Percentiles rank a stretch among this genome's conserved stretches.
Conservation (phyloP, 2,888 invertebrate genomes). For the Esperia sulphurella region DNA sequence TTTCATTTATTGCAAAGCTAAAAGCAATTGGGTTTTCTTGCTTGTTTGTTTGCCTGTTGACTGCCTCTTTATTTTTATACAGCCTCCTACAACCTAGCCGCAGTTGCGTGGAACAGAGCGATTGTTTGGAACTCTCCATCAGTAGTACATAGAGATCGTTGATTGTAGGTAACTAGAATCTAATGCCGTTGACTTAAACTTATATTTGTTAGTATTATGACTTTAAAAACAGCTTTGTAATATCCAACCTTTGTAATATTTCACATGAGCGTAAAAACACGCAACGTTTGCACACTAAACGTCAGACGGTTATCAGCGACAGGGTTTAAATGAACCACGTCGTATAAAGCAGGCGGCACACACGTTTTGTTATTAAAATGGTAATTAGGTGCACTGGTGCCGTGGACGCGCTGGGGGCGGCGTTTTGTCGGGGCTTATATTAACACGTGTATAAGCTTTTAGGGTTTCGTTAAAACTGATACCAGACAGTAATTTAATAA, state of each 20-base stretch:
- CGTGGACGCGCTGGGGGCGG: slow-evolving; percentile 5
- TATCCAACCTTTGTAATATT: slow-evolving; percentile 2
- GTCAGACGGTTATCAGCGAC: slow-evolving; percentile 20
- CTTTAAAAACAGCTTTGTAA: neutral
- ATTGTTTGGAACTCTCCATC: too few species aligned
- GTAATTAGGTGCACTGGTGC: slow-evolving; percentile 19
- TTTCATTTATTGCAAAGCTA: too few species aligned
- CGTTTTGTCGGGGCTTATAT: slow-evolving; percentile 11
- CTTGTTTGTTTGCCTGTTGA: too few species aligned
- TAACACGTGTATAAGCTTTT: slow-evolving; percentile 5
- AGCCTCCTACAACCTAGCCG: too few species aligned
- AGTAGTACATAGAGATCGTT: too few species aligned
- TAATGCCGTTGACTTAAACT: too few species aligned
- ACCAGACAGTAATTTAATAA: too few species aligned
- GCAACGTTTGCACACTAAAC: slow-evolving; percentile 11
- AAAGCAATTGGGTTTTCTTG: too few species aligned
- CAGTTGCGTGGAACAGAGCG: too few species aligned
- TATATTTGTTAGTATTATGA: neutral
- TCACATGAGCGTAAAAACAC: slow-evolving; percentile 14
- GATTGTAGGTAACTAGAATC: too few species aligned
- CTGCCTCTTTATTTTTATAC: too few species aligned
- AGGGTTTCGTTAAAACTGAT: neutral
- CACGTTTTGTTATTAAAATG: slow-evolving; percentile 24
- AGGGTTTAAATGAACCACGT: slow-evolving; percentile 18
- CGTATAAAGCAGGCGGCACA: neutral